Evolutionary conservation across 1,140 invertebrate species (phyloP).

Genomic region (Stenopsyche tienmushanensis): DNA sequence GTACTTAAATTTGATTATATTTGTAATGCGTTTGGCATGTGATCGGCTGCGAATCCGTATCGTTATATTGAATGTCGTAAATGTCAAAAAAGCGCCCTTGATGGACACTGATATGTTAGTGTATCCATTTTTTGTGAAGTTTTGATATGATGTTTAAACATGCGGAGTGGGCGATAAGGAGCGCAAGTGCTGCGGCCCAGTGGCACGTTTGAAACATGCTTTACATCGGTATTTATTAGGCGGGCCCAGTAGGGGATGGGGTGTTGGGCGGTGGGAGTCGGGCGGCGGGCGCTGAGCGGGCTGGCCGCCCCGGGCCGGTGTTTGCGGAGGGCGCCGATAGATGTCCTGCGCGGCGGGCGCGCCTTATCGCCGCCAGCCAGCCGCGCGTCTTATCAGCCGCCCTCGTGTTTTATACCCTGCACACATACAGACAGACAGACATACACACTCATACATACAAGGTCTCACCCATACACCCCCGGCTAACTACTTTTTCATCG

Average conservation of each 20-base stretch:
- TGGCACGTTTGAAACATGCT: constrained; percentile 32
- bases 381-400: constrained; percentile 39
- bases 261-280: not conserved
- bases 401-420: constrained; percentile 35
- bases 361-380: constrained; percentile 40
- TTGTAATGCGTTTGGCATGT: no score
- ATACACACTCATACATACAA: constrained; percentile 9
- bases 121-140: no score
- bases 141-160: no score
- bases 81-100: no score
- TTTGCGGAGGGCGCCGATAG: constrained; percentile 23
- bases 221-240: constrained; percentile 38
- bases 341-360: constrained; percentile 25
- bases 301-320: not conserved
- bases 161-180: constrained; percentile 20
- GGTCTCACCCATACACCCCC: not conserved
- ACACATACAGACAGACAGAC: constrained; percentile 20
- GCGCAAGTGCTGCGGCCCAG: not conserved
- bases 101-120: no score
- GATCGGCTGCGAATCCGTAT: no score
- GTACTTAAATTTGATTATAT: no score
- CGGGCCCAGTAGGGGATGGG: constrained; percentile 5
- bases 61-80: no score
- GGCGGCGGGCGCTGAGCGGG: constrained; percentile 8
- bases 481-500: not conserved